Conservation (phyloP, 2,113 vertebrate species). For the Patagioenas fasciata region DNA sequence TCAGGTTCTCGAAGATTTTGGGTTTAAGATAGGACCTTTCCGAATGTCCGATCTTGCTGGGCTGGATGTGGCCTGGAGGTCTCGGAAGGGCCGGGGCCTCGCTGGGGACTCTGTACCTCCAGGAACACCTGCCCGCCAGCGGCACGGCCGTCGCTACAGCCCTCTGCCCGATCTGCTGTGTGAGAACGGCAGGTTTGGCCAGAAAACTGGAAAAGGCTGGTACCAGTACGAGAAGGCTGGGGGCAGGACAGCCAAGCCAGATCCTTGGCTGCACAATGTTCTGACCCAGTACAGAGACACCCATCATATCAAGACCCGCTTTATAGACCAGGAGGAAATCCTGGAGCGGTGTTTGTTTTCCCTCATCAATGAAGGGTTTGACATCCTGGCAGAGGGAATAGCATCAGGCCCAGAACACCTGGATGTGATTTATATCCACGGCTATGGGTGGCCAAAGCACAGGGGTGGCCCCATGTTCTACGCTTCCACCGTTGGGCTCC, state of each 20-base stretch:
- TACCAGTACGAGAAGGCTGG: constrained; percentile 85
- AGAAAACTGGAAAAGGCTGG: constrained; percentile 89
- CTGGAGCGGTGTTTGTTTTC: constrained; percentile 86
- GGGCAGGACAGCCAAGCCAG: constrained; percentile 74
- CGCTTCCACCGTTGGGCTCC: constrained; percentile 82
- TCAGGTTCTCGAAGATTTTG: constrained; percentile 85
- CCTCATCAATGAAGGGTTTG: constrained; percentile 90
- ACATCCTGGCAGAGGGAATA: constrained; percentile 86
- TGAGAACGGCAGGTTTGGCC: constrained; percentile 85
- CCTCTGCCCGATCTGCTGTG: constrained; percentile 88
- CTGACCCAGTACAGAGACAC: constrained; percentile 80
- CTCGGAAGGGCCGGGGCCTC: constrained; percentile 78
- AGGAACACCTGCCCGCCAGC: constrained; percentile 68
- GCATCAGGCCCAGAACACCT: constrained; percentile 86
- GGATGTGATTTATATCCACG: constrained; percentile 88
- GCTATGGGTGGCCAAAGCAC: constrained; percentile 89
- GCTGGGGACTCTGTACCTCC: constrained; percentile 50
- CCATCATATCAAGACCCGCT: constrained; percentile 72
- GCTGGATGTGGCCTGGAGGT: constrained; percentile 88
- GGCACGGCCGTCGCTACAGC: constrained; percentile 80
- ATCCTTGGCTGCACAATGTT: constrained; percentile 83
- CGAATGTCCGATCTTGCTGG: constrained; percentile 86
- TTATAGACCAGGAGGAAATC: constrained; percentile 83
- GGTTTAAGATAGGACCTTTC: constrained; percentile 89
- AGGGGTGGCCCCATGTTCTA: constrained; percentile 93